These are phyloP conservation scores for Phoxinus phoxinus DNA, from an alignment of 2,113 vertebrate species.

Conservation along the genomic window DNA sequence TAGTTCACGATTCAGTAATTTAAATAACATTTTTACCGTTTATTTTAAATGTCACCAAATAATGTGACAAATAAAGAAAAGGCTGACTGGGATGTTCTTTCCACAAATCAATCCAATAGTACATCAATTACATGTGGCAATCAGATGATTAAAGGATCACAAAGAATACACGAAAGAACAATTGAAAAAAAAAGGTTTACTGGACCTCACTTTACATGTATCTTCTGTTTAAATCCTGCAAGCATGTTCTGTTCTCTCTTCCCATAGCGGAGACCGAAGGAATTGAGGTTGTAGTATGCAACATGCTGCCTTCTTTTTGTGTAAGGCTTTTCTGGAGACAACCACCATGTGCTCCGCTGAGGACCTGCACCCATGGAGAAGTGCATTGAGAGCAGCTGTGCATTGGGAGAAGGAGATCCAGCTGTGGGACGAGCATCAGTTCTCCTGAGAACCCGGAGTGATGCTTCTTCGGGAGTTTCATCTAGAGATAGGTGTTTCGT, in stretches of 20 bases:
- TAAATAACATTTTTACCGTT: neutral
- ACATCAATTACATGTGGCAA: neutral
- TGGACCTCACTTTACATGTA: neutral
- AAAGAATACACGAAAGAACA: neutral
- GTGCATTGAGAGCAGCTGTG: neutral
- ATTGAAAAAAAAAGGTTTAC: neutral
- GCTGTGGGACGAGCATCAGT: neutral
- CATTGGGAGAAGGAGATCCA: neutral
- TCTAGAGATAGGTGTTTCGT: constrained; percentile 31
- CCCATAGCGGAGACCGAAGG: constrained; percentile 79
- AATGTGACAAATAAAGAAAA: too few relatives aligned
- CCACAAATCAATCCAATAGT: neutral
- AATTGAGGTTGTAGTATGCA: constrained; percentile 78
- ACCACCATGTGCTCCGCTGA: constrained; percentile 35
- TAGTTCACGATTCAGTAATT: neutral
- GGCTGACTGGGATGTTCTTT: too few relatives aligned
- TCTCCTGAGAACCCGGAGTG: constrained; percentile 43
- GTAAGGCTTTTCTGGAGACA: constrained; percentile 44
- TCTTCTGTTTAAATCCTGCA: neutral
- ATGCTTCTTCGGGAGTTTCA: constrained; percentile 39
- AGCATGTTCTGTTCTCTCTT: constrained; percentile 59
- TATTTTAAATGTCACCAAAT: neutral
- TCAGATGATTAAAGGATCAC: neutral
- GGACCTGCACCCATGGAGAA: neutral
- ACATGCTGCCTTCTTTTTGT: constrained; percentile 68